phyloP scores from a whole-genome alignment of 2,888 invertebrate genomes.

The Hofmannophila pseudospretella region DNA sequence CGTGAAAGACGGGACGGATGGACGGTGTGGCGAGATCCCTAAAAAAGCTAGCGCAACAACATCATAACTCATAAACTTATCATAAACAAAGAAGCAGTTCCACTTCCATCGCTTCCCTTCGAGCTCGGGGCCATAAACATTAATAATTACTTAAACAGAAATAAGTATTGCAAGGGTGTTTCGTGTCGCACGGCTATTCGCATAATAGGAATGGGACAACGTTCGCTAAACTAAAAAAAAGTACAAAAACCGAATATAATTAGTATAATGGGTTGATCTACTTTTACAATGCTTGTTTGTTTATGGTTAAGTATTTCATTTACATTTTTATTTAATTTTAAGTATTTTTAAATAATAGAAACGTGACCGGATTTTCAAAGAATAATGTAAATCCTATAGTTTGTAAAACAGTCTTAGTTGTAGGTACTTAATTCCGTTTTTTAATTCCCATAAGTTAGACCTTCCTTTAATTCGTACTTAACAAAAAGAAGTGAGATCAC shows the following conservation, averaged over 20 bases:
- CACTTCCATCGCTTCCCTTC: neutral
- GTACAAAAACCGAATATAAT: constrained; percentile 8
- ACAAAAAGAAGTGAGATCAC: too few relatives aligned
- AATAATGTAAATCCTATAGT: too few relatives aligned
- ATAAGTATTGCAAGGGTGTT: constrained; percentile 7
- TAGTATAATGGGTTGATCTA: constrained; percentile 12
- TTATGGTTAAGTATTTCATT: too few relatives aligned
- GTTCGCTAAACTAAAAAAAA: constrained; percentile 4
- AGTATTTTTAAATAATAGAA: too few relatives aligned
- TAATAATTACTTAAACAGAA: constrained; percentile 10
- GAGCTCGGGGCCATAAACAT: constrained; percentile 1
- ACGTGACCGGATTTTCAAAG: too few relatives aligned
- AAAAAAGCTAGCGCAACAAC: neutral
- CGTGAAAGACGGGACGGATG: too few relatives aligned
- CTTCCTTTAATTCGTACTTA: too few relatives aligned
- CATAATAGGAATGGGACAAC: constrained; percentile 12
- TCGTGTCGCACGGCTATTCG: constrained; percentile 18
- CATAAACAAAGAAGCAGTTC: constrained; percentile 1
- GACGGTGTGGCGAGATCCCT: too few relatives aligned
- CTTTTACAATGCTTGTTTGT: constrained; percentile 10
- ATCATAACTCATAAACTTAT: too few relatives aligned
- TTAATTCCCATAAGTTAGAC: too few relatives aligned
- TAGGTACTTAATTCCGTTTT: too few relatives aligned
- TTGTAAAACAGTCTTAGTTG: too few relatives aligned
- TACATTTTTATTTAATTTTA: neutral